phyloP scores from a whole-genome alignment of 2,888 invertebrate genomes.

The Adineta ricciae region DNA sequence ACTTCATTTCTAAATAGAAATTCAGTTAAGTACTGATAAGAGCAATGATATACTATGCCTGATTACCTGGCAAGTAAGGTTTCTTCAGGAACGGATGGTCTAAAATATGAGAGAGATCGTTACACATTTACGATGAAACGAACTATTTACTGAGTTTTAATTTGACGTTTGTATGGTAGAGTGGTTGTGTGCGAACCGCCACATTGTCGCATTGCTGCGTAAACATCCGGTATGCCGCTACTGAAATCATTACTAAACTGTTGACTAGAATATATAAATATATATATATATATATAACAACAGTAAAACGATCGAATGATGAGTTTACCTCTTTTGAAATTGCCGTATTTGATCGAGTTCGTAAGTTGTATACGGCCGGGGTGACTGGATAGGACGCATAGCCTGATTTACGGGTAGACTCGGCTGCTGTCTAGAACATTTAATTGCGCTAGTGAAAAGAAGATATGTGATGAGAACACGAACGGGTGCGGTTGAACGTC shows the following conservation, averaged over 20 bases:
- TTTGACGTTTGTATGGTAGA: slow-evolving; percentile 44
- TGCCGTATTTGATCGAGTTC: slow-evolving; percentile 49
- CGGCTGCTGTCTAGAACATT: slow-evolving; percentile 34
- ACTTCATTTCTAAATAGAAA: slow-evolving; percentile 30
- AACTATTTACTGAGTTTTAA: slow-evolving; percentile 37
- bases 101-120: background rate
- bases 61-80: background rate
- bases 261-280: background rate
- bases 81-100: slow-evolving; percentile 3
- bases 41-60: background rate
- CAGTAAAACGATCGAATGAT: background rate
- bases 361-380: slow-evolving; percentile 47
- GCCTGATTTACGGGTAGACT: slow-evolving; percentile 33
- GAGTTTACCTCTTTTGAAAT: slow-evolving; percentile 44
- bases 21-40: background rate
- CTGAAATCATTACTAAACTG: background rate
- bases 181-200: slow-evolving; percentile 48
- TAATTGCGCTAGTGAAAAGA: background rate
- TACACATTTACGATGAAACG: too few species aligned
- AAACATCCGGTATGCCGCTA: slow-evolving; percentile 37
- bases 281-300: background rate
- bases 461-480: background rate
- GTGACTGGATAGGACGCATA: slow-evolving; percentile 40
- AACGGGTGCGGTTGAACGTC: slow-evolving; percentile 36
- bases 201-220: slow-evolving; percentile 45